Base-by-base conservation (phyloP, 2,888 invertebrate genomes). In the Orchesellides sinensis region DNA sequence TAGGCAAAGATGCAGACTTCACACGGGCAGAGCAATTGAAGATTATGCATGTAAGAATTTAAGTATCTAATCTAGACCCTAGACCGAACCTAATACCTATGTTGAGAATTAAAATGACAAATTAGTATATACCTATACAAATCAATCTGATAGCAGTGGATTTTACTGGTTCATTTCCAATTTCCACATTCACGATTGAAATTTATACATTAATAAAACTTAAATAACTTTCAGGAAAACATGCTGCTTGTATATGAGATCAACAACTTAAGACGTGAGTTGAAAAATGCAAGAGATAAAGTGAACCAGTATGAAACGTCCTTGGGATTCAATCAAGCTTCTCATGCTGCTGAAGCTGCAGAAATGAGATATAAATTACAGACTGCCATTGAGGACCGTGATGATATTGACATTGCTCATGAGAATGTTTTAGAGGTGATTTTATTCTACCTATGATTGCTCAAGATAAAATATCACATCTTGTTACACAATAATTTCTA, bases 181-280 rank as follows among this genome's bases (percentile, higher is more conserved):
- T n/a, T n/a, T n/a, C n/a, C n/a, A n/a, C n/a, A n/a, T n/a, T n/a
- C n/a, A n/a, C n/a, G n/a, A n/a, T n/a, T n/a, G n/a, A n/a, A n/a
- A n/a, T n/a, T n/a, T n/a, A n/a, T n/a, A n/a, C n/a, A n/a, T n/a
- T n/a, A n/a, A n/a, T n/a, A n/a, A n/a, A n/a, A n/a, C n/a, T n/a
- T n/a, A n/a, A n/a, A n/a, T n/a, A n/a, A n/a, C n/a, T n/a, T n/a
- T n/a, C 91, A 93, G 89, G 96, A 97, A 89, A 97, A 97, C 90
- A 93, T 95, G 40, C 90, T 92, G 0, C 91, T 97, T 2, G 91
- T 96, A 35, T 92, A 93, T 0, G 96, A 97, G 90, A 93, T 96
- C 23, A 96, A 96, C 89, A 92, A 92, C 77, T 89, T 96, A 52
- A 92, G 96, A 35, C 92, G 92, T 27, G 94, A 94, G 89, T 90